Conservation (phyloP, 2,113 vertebrate genomes). For the Stomatorhinus ivindoensis region DNA sequence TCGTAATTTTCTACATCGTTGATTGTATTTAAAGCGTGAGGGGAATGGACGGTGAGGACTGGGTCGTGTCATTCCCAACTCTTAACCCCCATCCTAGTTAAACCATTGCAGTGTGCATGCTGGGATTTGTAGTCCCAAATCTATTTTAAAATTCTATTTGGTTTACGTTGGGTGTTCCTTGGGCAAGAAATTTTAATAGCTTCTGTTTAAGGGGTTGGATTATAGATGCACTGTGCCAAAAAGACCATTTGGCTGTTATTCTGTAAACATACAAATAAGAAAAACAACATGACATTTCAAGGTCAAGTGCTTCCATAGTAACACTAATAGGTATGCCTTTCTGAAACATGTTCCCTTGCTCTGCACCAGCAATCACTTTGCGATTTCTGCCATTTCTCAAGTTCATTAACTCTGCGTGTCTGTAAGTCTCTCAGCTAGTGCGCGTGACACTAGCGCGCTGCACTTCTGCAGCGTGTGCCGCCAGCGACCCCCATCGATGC, state of each 20-base stretch:
- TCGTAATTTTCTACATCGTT: conserved; percentile 58
- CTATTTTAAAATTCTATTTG: background rate
- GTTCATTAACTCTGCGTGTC: background rate
- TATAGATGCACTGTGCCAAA: background rate
- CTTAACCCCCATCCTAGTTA: background rate
- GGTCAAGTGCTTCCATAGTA: background rate
- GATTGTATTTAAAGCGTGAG: conserved; percentile 38
- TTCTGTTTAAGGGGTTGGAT: background rate
- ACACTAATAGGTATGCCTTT: background rate
- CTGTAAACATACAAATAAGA: background rate
- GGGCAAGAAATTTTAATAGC: background rate
- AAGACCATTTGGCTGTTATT: background rate
- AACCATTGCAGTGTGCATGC: background rate
- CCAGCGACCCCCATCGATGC: background rate
- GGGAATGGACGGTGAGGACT: background rate
- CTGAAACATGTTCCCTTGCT: background rate
- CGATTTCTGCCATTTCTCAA: background rate
- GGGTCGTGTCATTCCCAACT: background rate
- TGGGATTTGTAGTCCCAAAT: background rate
- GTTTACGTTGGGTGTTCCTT: background rate
- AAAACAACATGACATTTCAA: background rate
- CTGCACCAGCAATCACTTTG: background rate
- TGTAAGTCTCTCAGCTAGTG: background rate
- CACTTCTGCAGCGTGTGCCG: no score
- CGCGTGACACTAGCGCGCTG: background rate